A percentile compares a stretch with the other conserved stretches of the same genome.
Evolutionary conservation across 2,888 invertebrate genomes (phyloP).

Genomic region (Xanthia togata): DNA sequence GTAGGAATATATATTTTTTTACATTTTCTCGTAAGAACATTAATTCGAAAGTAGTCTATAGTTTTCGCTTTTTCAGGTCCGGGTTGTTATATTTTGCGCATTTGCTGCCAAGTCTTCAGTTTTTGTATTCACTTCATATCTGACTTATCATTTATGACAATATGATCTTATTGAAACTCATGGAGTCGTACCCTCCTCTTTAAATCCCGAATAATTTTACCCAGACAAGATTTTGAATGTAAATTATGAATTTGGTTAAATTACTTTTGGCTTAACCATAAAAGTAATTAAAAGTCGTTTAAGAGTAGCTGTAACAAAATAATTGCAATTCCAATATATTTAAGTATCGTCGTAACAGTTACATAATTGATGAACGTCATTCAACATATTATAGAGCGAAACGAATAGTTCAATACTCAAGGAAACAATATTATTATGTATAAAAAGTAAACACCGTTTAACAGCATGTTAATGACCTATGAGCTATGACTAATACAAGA

Average conservation of each 20-base stretch:
- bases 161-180: no score
- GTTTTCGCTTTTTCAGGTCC: background rate
- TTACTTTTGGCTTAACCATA: background rate
- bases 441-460: constrained; percentile 83
- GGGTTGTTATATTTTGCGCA: background rate
- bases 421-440: constrained; percentile 80
- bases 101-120: background rate
- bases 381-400: constrained; percentile 64
- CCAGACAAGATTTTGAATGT: background rate
- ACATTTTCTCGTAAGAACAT: background rate
- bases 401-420: constrained; percentile 72
- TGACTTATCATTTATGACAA: background rate
- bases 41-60: background rate
- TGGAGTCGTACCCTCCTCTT: background rate
- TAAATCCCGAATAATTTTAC: background rate
- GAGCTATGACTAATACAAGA: constrained; percentile 88
- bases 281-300: background rate
- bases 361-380: constrained; percentile 51
- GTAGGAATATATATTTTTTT: background rate
- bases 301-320: constrained; percentile 1
- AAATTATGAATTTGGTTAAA: background rate
- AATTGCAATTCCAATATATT: constrained; percentile 4
- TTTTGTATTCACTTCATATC: background rate
- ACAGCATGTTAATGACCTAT: constrained; percentile 88
- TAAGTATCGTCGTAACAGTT: constrained; percentile 36